Evolutionary conservation across 2,113 vertebrate species (phyloP), one percentile per base, ranked within the genome.

Genomic region (Pica pica): DNA sequence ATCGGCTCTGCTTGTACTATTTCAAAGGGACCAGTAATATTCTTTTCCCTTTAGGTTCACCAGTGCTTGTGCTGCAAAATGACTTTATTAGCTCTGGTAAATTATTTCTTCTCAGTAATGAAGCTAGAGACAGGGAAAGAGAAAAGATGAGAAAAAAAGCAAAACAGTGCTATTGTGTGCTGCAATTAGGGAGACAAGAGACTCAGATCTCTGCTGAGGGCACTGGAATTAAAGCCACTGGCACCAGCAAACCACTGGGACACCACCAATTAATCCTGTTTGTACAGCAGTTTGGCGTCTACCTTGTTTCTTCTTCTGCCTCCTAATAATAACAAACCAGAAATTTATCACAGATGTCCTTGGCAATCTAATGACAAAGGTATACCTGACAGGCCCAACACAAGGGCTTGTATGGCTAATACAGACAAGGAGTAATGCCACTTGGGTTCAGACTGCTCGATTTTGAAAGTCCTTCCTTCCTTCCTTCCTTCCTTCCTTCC

Each of bases 61-160:
- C 7, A 2, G 20, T 42, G 23, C 55, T 80, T 71, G 64, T 61
- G 23, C 35, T 91, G 59, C 41, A 93, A 79, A 85, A 91, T 50
- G 0, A 69, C 57, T 87, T 89, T 35, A 93, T 83, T 90, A 73
- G 17, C 33, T 80, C 47, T n/a, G 11, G 50, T 90, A 75, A 81
- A 70, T 63, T 57, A 83, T 92, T 96, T 89, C n/a, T 89, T 85
- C 59, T 85, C 28, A n/a, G 21, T 91, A 80, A 95, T 83, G 50
- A 87, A 78, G 46, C 33, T 68, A 47, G 60, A 71, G 53, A 70
- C 37, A 63, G 7, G 39, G 61, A 82, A 93, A 73, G 31, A 41
- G 17, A 63, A 78, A 84, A 82, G 24, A 64, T n/a, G 31, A 90
- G 75, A 74, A 55, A 76, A 22, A 21, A 85, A 63, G 19, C 30